A percentile compares a stretch with the other conserved stretches of the same genome.
phyloP scores from a whole-genome alignment of 2,888 invertebrate species.

The Kuschelorhynchus macadamiae region DNA sequence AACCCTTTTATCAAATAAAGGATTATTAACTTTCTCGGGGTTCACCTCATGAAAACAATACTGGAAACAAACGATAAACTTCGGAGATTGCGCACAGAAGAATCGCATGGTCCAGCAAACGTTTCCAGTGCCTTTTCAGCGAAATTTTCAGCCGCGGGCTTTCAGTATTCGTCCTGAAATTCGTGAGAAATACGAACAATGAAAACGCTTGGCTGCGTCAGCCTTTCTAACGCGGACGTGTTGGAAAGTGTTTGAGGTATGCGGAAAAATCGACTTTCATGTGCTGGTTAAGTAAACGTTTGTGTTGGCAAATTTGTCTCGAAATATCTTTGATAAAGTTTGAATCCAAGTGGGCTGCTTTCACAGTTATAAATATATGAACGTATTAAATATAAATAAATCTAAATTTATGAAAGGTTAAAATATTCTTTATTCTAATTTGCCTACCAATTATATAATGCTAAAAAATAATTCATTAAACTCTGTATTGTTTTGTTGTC shows the following conservation, averaged over 20 bases:
- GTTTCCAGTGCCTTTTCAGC: constrained; percentile 32
- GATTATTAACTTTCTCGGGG: too few species aligned
- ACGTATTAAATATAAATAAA: neutral
- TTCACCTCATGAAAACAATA: constrained; percentile 17
- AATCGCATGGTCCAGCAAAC: constrained; percentile 26
- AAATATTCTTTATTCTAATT: neutral
- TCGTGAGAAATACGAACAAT: neutral
- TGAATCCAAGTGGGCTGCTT: neutral
- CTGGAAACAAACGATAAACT: constrained; percentile 12
- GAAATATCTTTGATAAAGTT: neutral
- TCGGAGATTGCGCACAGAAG: constrained; percentile 27
- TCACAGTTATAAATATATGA: neutral
- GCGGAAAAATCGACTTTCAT: constrained; percentile 24
- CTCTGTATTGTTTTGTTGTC: too few species aligned
- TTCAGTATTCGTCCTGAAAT: constrained; percentile 30
- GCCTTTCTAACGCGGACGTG: constrained; percentile 18
- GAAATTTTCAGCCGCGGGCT: constrained; percentile 26
- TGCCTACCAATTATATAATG: too few species aligned
- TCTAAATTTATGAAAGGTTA: neutral
- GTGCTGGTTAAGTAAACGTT: neutral
- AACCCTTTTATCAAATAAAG: too few species aligned
- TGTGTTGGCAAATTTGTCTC: neutral
- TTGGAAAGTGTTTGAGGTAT: constrained; percentile 17
- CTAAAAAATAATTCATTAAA: too few species aligned
- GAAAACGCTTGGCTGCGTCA: constrained; percentile 19